A percentile compares a stretch with the other conserved stretches of the same genome.
These are phyloP conservation scores for Hyposoter didymator DNA, from an alignment of 2,888 invertebrate species.

Conservation along the genomic window DNA sequence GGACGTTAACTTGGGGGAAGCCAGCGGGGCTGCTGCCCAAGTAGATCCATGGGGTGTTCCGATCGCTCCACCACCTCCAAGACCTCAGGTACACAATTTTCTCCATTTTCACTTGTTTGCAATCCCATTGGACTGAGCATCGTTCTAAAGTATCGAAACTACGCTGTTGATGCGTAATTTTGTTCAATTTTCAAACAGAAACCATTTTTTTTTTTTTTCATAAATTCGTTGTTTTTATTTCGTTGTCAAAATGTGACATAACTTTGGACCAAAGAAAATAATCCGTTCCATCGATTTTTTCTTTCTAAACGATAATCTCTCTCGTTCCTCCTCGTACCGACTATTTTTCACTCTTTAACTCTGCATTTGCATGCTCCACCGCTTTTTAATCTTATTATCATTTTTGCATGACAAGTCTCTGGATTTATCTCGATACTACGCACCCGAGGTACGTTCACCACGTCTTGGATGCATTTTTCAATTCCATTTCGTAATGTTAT, in stretches of 20 bases:
- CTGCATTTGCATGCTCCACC: conserved; percentile 48
- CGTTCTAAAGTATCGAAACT: background rate
- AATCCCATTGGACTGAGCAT: background rate
- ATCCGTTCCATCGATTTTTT: background rate
- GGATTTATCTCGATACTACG: conserved; percentile 79
- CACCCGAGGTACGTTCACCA: conserved; percentile 74
- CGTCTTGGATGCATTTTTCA: conserved; percentile 8
- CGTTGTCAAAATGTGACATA: background rate
- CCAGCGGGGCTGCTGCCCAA: conserved; percentile 85
- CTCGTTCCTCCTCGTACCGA: conserved; percentile 37
- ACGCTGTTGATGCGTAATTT: background rate
- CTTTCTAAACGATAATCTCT: conserved; percentile 25
- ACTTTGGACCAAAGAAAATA: background rate
- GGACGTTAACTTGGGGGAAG: conserved; percentile 91
- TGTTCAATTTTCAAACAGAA: background rate
- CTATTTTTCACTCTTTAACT: conserved; percentile 57
- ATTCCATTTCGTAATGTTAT: background rate
- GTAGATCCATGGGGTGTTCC: conserved; percentile 92
- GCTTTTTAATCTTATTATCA: conserved; percentile 37
- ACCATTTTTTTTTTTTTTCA: background rate
- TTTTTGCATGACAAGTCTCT: conserved; percentile 77
- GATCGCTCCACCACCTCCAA: conserved; percentile 85
- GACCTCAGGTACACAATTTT: conserved; percentile 85
- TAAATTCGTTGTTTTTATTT: background rate
- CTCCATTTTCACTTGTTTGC: background rate